Percentiles rank a stretch among this genome's conserved stretches.
phyloP scores from a whole-genome alignment of 2,888 invertebrate species.

The Drosophila picticornis region DNA sequence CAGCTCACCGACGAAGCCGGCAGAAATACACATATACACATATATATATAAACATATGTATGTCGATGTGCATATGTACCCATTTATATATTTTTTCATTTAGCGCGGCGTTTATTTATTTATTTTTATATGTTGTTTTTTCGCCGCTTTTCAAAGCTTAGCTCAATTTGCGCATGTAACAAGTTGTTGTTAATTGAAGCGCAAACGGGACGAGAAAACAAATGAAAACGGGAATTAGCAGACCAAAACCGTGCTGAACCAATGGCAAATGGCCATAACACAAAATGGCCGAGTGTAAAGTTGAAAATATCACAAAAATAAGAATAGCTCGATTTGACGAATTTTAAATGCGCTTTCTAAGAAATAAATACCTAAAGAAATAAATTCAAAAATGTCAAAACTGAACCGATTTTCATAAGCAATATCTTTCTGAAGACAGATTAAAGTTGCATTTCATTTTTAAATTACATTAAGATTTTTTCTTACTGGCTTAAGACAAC shows the following conservation, averaged over 20 bases:
- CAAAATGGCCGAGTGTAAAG: slow-evolving; percentile 62
- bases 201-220: slow-evolving; percentile 69
- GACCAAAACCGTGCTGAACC: slow-evolving; percentile 36
- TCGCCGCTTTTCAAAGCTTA: slow-evolving; percentile 48
- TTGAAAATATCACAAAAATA: slow-evolving; percentile 1
- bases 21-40: slow-evolving; percentile 7
- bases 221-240: slow-evolving; percentile 61
- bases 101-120: slow-evolving; percentile 65
- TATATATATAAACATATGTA: neutral
- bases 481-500: neutral
- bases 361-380: fast-evolving
- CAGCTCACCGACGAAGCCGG: slow-evolving; percentile 27
- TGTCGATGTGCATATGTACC: slow-evolving; percentile 24
- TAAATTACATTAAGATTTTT: neutral
- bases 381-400: neutral
- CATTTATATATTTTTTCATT: slow-evolving; percentile 47
- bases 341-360: slow-evolving; percentile 16
- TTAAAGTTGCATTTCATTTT: neutral
- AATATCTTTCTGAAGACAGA: fast-evolving
- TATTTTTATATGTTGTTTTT: slow-evolving; percentile 41
- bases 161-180: slow-evolving; percentile 77
- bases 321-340: neutral
- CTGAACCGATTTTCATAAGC: neutral
- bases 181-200: slow-evolving; percentile 80
- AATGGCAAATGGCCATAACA: slow-evolving; percentile 57